Evolutionary conservation across 2,797 vertebrate species (phyloP), one percentile per base, ranked within the genome.

Genomic region (Tachyglossus aculeatus): DNA sequence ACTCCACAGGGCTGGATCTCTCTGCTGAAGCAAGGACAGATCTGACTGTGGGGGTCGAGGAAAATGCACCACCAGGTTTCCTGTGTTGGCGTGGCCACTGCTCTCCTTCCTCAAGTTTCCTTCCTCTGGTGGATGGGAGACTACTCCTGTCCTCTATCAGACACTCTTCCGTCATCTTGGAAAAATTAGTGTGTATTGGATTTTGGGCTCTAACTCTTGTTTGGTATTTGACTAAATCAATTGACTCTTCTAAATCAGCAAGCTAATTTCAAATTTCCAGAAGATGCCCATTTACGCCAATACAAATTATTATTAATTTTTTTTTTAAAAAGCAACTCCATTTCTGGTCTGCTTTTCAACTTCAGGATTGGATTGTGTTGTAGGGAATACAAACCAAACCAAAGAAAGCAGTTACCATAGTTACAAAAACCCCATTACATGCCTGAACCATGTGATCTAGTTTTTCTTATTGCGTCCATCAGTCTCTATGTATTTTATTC

Each of bases 311-410:
- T 60, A 77, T 68, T 47, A 64, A 6, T 22, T 53, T 45, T n/a
- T 22, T 53, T 45, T n/a, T n/a, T 60, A 67, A 71, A 81, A 85
- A 80, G 29, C 19, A 24, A 18, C 6, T 45, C 63, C 67, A 47
- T 62, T 78, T 80, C 57, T 37, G 70, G 74, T 74, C 58, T 66
- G 71, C 75, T 82, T 47, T 73, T 80, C 76, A 58, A 72, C 29
- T 59, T 79, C 57, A 56, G 36, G 44, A 47, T 63, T 56, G 62
- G 52, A 59, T 18, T 32, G 47, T 9, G 13, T 27, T 53, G 14
- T 9, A 2, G 33, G 40, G 32, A 37, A 19, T 25, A 51, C 21
- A 19, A 60, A 67, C 29, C 53, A 31, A 19, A 18, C 6, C 18
- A 36, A 52, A 65, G 63, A 77, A 80, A 55, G 51, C 22, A 7